These are phyloP conservation scores for Leptinotarsa peninsularis DNA, from an alignment of 2,888 invertebrate species.

Conservation along the genomic window DNA sequence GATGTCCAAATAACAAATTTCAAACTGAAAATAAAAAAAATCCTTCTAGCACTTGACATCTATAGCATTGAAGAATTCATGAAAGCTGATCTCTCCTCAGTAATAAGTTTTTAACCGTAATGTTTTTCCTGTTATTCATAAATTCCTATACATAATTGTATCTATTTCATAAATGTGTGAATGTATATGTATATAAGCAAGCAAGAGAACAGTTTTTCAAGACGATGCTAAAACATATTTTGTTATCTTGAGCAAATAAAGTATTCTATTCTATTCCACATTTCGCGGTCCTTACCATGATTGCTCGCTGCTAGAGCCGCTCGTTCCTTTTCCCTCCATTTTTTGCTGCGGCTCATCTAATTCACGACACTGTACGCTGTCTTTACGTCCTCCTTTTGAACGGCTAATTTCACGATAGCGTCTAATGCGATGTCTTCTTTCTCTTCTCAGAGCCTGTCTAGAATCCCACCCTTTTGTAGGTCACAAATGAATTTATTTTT, in stretches of 20 bases:
- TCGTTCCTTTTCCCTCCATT: no score
- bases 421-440: no score
- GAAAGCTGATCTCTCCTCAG: constrained; percentile 17
- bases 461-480: no score
- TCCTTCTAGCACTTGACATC: background rate
- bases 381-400: no score
- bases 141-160: background rate
- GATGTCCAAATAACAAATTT: background rate
- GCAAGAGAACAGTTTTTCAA: background rate
- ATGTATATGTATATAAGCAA: background rate
- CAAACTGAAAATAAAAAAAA: background rate
- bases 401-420: no score
- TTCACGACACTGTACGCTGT: no score
- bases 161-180: background rate
- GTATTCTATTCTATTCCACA: background rate
- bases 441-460: no score
- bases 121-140: background rate
- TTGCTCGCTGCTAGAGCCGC: no score
- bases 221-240: no score
- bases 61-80: constrained; percentile 12
- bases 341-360: no score
- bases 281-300: no score
- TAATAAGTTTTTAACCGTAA: background rate
- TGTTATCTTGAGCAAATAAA: background rate
- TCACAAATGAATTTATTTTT: no score